These are phyloP conservation scores for Chaenodraco wilsoni DNA, from an alignment of 2,797 vertebrate genomes.

Conservation along the genomic window DNA sequence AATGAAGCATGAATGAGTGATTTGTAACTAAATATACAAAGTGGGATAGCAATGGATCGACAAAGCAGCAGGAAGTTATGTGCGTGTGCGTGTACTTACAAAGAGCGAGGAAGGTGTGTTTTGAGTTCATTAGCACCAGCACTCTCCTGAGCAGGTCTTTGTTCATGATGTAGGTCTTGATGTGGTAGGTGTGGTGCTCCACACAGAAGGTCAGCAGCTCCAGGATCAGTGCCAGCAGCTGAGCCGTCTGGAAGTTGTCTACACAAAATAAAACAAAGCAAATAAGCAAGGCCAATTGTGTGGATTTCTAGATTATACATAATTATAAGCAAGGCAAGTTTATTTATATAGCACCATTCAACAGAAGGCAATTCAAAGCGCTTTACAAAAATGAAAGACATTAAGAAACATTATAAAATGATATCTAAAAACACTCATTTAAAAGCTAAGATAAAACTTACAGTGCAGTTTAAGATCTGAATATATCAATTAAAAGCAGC, in stretches of 20 bases:
- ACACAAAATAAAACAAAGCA: constrained; percentile 48
- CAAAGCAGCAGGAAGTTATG: not conserved
- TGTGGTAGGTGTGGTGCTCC: constrained; percentile 98
- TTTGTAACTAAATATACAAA: no score
- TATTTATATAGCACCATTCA: no score
- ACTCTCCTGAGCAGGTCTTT: constrained; percentile 97
- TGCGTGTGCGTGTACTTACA: constrained; percentile 86
- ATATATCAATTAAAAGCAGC: no score
- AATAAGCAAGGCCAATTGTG: not conserved
- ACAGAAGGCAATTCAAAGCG: no score
- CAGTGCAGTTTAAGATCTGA: no score
- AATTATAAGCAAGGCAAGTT: no score
- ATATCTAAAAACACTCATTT: no score
- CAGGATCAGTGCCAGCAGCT: constrained; percentile 96
- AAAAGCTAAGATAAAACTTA: no score
- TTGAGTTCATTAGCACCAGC: constrained; percentile 99
- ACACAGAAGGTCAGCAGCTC: constrained; percentile 98
- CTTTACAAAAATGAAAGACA: no score
- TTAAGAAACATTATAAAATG: no score
- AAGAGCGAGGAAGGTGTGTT: constrained; percentile 97
- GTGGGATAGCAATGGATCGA: not conserved
- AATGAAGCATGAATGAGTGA: no score
- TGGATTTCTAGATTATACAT: not conserved
- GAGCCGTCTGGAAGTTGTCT: constrained; percentile 99
- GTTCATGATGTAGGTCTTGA: constrained; percentile 99